Base-by-base conservation (phyloP, 2,888 invertebrate species). In the Petrolisthes manimaculis region DNA sequence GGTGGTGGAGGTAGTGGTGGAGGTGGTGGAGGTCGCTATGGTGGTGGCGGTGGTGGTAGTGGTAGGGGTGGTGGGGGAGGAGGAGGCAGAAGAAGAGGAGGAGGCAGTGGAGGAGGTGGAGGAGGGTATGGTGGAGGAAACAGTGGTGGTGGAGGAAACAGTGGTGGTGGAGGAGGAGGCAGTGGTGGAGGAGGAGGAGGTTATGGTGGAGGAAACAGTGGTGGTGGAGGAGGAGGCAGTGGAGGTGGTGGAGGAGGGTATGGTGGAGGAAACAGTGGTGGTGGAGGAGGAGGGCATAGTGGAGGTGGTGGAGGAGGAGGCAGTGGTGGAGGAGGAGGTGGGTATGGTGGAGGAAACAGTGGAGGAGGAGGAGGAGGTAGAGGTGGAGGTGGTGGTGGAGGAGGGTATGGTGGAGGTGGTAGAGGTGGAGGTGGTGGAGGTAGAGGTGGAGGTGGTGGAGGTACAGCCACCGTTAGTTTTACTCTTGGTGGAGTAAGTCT, bases 381-480 rank as follows among this genome's bases (percentile, higher is more conserved):
- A 3, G 51, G 51, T 18, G 77, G 77, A 8, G 24, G 51, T n/a
- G 51, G n/a, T n/a, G n/a, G 71, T 8, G 71, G 71, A n/a, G 8
- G 77, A 77, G n/a, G 77, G 51, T 24, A 51, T 77, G 77, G 77
- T 14, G 77, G 77, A 37, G 51, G 77, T 77, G 77, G 77, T 37
- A 51, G 71, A 14, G 8, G n/a, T n/a, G n/a, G n/a, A n/a, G n/a
- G 77, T 37, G 53, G 77, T 51, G 51, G 53, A 9, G 51, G 77
- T 77, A 51, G 77, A 37, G 77, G 77, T 77, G 77, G 77, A 77
- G n/a, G 77, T 9, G 24, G 51, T 14, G 77, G 77, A 37, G 77
- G 77, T 37, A 14, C 37, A 37, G 0, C 37, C 37, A 37, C 37
- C 37, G 37, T 37, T 2, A 37, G 37, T 37, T 37, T 37, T 2